phyloP scores from a whole-genome alignment of 2,113 vertebrate genomes.

The Trogon surrucura region DNA sequence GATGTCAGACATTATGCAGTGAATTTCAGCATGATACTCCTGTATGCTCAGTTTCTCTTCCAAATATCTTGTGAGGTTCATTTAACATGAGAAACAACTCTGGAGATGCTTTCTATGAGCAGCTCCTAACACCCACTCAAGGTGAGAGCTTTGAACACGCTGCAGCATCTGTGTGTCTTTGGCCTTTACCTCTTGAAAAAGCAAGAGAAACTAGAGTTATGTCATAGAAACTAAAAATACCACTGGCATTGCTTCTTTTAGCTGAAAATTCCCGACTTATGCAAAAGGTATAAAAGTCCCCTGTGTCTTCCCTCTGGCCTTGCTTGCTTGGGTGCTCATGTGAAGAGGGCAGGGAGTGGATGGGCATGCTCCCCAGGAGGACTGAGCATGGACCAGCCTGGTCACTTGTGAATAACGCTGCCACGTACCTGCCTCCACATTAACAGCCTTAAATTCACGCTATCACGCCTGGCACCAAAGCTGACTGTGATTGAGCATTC shows the following conservation, averaged over 20 bases:
- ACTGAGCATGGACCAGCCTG: not conserved
- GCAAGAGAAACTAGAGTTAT: not conserved
- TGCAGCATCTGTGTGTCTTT: not conserved
- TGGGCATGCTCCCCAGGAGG: not conserved
- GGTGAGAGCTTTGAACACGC: not conserved
- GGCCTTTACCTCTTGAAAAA: not conserved
- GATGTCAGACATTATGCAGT: not conserved
- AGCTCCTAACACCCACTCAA: not conserved
- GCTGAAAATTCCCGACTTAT: not conserved
- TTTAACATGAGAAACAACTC: not conserved
- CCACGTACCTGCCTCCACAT: accelerated
- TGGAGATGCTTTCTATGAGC: not conserved
- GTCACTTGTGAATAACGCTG: not conserved
- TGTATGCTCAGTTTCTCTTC: not conserved
- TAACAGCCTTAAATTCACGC: not conserved
- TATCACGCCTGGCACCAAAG: not conserved
- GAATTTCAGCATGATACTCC: not conserved
- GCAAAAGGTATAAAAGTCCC: not conserved
- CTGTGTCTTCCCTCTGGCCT: not conserved
- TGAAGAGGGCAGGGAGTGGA: not conserved
- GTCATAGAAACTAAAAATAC: not conserved
- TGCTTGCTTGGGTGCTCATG: accelerated
- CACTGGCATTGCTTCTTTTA: not conserved
- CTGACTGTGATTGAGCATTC: accelerated
- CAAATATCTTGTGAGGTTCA: not conserved